These are phyloP conservation scores for Punctoribates punctum DNA, from an alignment of 2,888 invertebrate genomes.

Conservation along the genomic window DNA sequence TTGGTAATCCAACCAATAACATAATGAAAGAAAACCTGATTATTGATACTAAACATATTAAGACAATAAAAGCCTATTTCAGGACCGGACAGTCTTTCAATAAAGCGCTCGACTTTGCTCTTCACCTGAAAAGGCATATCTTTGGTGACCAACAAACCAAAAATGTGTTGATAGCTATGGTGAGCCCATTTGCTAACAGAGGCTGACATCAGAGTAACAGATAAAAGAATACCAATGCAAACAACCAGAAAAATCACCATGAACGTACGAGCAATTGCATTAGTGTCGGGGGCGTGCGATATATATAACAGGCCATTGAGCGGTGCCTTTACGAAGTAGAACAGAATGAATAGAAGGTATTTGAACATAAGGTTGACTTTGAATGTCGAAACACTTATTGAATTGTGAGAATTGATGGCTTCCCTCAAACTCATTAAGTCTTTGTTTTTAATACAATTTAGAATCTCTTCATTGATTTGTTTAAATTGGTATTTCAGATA, in stretches of 20 bases:
- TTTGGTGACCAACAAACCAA: background rate
- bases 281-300: background rate
- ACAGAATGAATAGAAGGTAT: background rate
- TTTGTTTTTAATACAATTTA: background rate
- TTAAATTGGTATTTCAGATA: conserved; percentile 6
- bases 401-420: background rate
- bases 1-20: background rate
- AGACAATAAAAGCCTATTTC: background rate
- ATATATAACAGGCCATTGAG: conserved; percentile 14
- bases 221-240: background rate
- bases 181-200: background rate
- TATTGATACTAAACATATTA: background rate
- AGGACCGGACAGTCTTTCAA: background rate
- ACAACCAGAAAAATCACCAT: background rate
- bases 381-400: background rate
- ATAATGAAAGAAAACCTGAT: background rate
- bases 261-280: background rate
- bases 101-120: background rate
- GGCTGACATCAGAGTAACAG: background rate
- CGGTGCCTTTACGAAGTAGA: background rate
- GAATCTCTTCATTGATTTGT: background rate
- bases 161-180: background rate
- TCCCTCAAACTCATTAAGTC: background rate
- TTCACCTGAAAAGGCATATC: background rate
- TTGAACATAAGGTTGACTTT: conserved; percentile 2